Percentiles rank a stretch among this genome's conserved stretches.
Evolutionary conservation across 2,797 vertebrate genomes (phyloP).

Genomic region (Nothura maculosa): DNA sequence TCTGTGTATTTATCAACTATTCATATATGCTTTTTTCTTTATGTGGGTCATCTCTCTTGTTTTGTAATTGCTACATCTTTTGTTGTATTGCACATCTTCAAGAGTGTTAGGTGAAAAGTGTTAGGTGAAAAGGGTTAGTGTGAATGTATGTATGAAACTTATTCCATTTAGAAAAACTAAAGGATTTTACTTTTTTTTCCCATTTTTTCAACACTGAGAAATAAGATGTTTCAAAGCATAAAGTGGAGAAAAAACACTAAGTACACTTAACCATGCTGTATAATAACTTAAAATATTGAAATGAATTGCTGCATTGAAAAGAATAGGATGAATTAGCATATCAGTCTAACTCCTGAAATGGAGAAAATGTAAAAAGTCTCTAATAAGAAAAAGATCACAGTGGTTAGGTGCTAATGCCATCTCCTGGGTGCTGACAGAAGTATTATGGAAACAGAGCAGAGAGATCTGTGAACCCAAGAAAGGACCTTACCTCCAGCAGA

Average conservation of each 20-base stretch:
- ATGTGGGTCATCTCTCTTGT: not conserved
- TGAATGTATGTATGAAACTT: not conserved
- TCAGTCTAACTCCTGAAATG: not conserved
- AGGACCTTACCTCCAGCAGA: not conserved
- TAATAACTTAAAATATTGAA: conserved; percentile 14
- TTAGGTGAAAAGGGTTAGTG: not conserved
- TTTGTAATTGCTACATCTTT: not conserved
- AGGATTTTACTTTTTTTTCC: not conserved
- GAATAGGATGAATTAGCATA: not conserved
- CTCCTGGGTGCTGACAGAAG: not conserved
- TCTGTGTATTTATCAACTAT: not conserved
- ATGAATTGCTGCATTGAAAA: conserved; percentile 19
- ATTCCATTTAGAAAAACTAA: not conserved
- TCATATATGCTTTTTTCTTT: not conserved
- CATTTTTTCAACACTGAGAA: not conserved
- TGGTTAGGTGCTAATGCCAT: not conserved
- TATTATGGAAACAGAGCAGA: not conserved
- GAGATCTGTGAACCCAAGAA: not conserved
- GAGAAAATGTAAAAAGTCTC: not conserved
- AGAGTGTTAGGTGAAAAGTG: not conserved
- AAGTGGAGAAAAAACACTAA: not conserved
- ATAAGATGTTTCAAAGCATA: not conserved
- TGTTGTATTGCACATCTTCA: not conserved
- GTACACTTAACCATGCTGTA: not conserved
- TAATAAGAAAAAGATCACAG: not conserved